These are phyloP conservation scores for Nephrotoma guestfalica DNA, from an alignment of 2,888 invertebrate genomes.

Conservation along the genomic window DNA sequence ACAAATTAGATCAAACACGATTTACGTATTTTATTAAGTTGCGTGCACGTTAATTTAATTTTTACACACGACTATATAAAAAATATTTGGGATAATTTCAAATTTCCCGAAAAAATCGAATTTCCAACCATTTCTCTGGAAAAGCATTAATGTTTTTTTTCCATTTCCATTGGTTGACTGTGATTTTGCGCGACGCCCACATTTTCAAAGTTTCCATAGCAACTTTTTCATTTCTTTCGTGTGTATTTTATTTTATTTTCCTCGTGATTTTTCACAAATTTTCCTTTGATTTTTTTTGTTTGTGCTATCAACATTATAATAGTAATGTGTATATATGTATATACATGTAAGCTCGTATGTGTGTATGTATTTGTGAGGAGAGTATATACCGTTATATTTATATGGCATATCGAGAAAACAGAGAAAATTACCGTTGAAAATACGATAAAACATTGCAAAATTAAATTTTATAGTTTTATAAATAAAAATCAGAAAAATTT, in stretches of 20 bases:
- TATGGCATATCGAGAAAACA: neutral
- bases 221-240: neutral
- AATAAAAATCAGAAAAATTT: neutral
- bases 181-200: slow-evolving; percentile 26
- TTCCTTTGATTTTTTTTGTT: neutral
- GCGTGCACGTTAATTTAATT: neutral
- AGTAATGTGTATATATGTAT: neutral
- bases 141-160: slow-evolving; percentile 17
- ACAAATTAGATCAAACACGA: neutral
- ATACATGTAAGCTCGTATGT: neutral
- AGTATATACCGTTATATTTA: neutral
- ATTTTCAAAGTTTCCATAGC: slow-evolving; percentile 5
- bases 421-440: neutral
- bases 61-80: neutral
- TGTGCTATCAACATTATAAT: neutral
- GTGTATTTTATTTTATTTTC: neutral
- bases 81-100: neutral
- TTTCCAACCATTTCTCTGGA: slow-evolving; percentile 32
- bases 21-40: neutral
- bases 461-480: neutral
- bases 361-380: neutral
- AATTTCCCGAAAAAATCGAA: slow-evolving; percentile 19
- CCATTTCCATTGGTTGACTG: slow-evolving; percentile 34
- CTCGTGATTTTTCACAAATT: neutral
- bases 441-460: neutral